Conservation (phyloP, 2,113 vertebrate species). For the Bos indicus region DNA sequence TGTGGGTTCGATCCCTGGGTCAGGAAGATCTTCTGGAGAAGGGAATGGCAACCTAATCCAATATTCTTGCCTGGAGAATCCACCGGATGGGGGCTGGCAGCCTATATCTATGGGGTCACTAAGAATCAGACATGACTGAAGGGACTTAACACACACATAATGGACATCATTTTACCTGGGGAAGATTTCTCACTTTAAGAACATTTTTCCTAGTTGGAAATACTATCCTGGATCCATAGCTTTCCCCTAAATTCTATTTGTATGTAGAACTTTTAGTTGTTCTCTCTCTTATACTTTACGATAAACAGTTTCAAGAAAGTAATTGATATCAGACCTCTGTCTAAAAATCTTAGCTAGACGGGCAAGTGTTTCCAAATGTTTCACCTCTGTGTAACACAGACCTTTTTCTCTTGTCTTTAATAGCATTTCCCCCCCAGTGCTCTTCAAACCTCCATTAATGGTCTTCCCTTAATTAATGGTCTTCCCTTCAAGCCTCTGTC, state of each 20-base stretch:
- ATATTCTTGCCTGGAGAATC: background rate
- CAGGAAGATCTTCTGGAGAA: background rate
- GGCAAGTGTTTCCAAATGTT: background rate
- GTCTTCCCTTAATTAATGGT: background rate
- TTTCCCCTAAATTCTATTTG: background rate
- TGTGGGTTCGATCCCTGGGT: background rate
- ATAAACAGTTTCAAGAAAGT: background rate
- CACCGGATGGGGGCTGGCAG: rapidly evolving
- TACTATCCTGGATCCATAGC: background rate
- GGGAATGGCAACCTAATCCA: background rate
- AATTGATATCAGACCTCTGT: background rate
- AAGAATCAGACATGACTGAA: background rate
- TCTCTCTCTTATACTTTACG: background rate
- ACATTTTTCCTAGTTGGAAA: background rate
- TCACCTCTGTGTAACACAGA: background rate
- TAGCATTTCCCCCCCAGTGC: background rate
- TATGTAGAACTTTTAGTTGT: background rate
- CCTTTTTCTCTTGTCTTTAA: background rate
- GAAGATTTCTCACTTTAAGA: background rate
- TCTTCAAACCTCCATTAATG: background rate
- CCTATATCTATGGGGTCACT: background rate
- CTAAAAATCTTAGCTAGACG: background rate
- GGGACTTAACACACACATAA: rapidly evolving
- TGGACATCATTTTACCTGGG: background rate
- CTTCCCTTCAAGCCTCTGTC: background rate